Percentiles rank a stretch among this genome's conserved stretches.
phyloP scores from a whole-genome alignment of 2,888 invertebrate species.

The Neuroscelio doddi region DNA sequence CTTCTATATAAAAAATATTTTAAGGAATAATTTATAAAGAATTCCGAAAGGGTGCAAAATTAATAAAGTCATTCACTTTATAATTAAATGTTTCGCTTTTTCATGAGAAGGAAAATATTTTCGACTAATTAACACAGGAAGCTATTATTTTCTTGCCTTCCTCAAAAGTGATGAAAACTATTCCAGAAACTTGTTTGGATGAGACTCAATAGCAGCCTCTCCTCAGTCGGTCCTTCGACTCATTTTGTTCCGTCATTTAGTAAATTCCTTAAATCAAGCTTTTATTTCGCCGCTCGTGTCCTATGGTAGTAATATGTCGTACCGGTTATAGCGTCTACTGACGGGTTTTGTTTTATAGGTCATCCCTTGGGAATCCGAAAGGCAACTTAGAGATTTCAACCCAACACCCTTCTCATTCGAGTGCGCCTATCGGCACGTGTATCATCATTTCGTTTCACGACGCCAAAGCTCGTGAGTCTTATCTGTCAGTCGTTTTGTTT shows the following conservation, averaged over 20 bases:
- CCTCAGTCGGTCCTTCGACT: constrained; percentile 20
- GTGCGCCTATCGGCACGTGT: constrained; percentile 43
- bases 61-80: too few relatives aligned
- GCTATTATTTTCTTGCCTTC: constrained; percentile 32
- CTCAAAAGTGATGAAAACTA: constrained; percentile 42
- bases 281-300: constrained; percentile 38
- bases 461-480: constrained; percentile 40
- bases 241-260: constrained; percentile 33
- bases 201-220: constrained; percentile 39
- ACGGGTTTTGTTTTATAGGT: constrained; percentile 47
- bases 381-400: constrained; percentile 41
- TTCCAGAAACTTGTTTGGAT: constrained; percentile 44
- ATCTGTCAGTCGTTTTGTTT: constrained; percentile 53
- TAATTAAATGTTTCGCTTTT: too few relatives aligned
- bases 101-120: constrained; percentile 16
- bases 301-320: constrained; percentile 13
- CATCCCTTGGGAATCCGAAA: constrained; percentile 44
- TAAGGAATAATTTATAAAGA: too few relatives aligned
- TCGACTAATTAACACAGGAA: constrained; percentile 40
- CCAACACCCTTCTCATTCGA: constrained; percentile 44
- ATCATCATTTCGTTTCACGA: constrained; percentile 46
- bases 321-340: constrained; percentile 34
- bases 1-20: too few relatives aligned
- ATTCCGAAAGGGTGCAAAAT: too few relatives aligned
- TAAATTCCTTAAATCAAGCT: constrained; percentile 46